Conservation (phyloP, 2,888 invertebrate genomes). For the Patella caerulea region DNA sequence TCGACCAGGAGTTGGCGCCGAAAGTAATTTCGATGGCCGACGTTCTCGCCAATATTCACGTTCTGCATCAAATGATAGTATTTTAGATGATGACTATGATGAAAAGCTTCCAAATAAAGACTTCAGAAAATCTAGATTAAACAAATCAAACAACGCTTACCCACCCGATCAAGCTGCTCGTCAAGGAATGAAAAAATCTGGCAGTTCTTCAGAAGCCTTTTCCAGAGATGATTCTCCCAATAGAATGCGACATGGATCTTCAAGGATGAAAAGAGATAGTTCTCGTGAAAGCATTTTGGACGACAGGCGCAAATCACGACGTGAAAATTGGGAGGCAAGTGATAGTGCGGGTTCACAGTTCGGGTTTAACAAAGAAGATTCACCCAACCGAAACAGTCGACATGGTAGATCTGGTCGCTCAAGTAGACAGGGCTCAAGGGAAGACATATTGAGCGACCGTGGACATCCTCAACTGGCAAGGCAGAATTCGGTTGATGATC, state of each 20-base stretch:
- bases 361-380: constrained; percentile 58
- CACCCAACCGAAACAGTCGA: constrained; percentile 53
- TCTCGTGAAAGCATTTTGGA: constrained; percentile 58
- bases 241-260: constrained; percentile 34
- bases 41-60: constrained; percentile 45
- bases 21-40: constrained; percentile 30
- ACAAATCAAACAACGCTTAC: constrained; percentile 75
- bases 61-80: constrained; percentile 54
- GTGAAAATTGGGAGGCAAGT: constrained; percentile 41
- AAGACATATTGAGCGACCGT: constrained; percentile 54
- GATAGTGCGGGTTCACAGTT: constrained; percentile 47
- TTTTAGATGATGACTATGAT: constrained; percentile 52
- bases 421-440: constrained; percentile 56
- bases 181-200: constrained; percentile 49
- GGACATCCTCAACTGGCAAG: constrained; percentile 20
- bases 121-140: constrained; percentile 82
- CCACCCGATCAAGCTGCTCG: not conserved
- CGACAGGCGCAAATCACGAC: constrained; percentile 43
- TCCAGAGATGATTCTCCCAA: constrained; percentile 59
- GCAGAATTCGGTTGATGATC: constrained; percentile 25
- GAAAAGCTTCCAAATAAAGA: constrained; percentile 77
- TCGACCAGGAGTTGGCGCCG: constrained; percentile 32
- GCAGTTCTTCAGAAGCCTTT: constrained; percentile 58
- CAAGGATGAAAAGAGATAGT: constrained; percentile 41
- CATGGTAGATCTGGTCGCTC: constrained; percentile 32